These are phyloP conservation scores for Silurus glanis DNA, from an alignment of 2,113 vertebrate species.

Conservation along the genomic window DNA sequence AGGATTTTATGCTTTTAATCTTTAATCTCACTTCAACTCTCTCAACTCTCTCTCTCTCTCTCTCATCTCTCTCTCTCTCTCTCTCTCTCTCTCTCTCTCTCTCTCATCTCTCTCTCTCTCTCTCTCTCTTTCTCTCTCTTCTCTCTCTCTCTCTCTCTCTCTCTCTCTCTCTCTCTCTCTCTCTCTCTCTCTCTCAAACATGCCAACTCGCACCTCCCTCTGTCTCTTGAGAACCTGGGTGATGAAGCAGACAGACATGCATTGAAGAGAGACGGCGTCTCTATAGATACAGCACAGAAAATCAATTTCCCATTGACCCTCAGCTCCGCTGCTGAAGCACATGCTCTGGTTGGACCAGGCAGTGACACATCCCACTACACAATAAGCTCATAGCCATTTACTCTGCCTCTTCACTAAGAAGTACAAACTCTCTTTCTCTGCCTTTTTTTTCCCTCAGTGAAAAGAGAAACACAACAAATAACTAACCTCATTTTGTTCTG, in stretches of 20 bases:
- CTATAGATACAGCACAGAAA: slow-evolving; percentile 56
- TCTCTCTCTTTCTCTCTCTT: not conserved
- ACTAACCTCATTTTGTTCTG: not conserved
- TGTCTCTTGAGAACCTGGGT: slow-evolving; percentile 35
- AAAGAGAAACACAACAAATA: slow-evolving; percentile 25
- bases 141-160: slow-evolving; percentile 2
- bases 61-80: slow-evolving; percentile 2
- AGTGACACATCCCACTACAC: slow-evolving; percentile 38
- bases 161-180: slow-evolving; percentile 20
- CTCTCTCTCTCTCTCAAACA: slow-evolving; percentile 28
- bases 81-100: slow-evolving; percentile 19
- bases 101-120: not conserved
- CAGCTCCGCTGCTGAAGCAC: slow-evolving; percentile 27
- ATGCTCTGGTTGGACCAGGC: slow-evolving; percentile 38
- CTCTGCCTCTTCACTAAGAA: slow-evolving; percentile 31
- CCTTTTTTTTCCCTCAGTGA: slow-evolving; percentile 10
- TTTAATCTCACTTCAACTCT: not conserved
- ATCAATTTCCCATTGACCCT: slow-evolving; percentile 60
- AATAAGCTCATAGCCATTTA: slow-evolving; percentile 37
- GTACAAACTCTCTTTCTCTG: not conserved
- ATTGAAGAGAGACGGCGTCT: slow-evolving; percentile 51
- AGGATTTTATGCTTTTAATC: slow-evolving; percentile 39
- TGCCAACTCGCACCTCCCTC: slow-evolving; percentile 32
- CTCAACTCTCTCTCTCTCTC: not conserved
- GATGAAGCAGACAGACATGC: slow-evolving; percentile 41